Percentiles rank a stretch among this genome's conserved stretches.
These are phyloP conservation scores for Bilobella aurantiaca DNA, from an alignment of 1,140 invertebrate genomes.

Conservation along the genomic window DNA sequence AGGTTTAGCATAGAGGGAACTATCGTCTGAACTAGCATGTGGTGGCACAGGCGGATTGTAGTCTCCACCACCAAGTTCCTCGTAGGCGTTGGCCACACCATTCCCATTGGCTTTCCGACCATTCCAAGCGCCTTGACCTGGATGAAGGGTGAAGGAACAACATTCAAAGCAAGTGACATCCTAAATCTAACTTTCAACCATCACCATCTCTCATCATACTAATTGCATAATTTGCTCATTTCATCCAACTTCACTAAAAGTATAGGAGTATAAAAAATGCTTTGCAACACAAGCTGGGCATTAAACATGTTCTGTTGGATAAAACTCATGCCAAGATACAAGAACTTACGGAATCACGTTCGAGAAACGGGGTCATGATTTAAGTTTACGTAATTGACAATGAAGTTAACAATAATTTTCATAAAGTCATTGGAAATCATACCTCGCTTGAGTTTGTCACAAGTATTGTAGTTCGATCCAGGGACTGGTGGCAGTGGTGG, in stretches of 20 bases:
- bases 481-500: conserved; percentile 82
- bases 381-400: no score
- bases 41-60: conserved; percentile 31
- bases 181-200: no score
- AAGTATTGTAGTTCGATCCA: conserved; percentile 83
- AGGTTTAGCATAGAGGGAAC: conserved; percentile 31
- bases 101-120: conserved; percentile 21
- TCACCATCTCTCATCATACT: neutral
- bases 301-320: no score
- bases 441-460: conserved; percentile 78
- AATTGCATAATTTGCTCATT: neutral
- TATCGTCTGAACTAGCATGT: conserved; percentile 32
- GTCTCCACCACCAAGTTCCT: conserved; percentile 28
- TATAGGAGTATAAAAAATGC: no score
- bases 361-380: no score
- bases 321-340: no score
- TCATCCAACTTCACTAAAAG: neutral
- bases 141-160: conserved; percentile 10
- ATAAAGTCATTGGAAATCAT: neutral
- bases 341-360: no score
- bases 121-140: conserved; percentile 35
- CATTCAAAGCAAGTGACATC: conserved; percentile 28
- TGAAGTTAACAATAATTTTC: no score
- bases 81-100: conserved; percentile 31
- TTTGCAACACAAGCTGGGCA: no score